Conservation (phyloP, 2,888 invertebrate species). For the Caradrina kadenii region DNA sequence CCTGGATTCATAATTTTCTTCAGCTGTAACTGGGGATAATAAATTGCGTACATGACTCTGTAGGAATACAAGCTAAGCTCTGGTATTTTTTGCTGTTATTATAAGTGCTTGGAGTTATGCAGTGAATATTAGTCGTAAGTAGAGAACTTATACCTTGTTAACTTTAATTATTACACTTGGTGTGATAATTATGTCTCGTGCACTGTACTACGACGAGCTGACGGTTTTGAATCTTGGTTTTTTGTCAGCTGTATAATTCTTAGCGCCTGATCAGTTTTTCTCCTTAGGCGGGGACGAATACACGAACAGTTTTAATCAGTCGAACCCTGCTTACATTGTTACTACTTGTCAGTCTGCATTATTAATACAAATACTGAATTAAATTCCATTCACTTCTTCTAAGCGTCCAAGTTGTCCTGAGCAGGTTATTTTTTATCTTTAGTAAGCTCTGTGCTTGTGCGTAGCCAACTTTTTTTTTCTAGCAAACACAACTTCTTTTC, state of each 20-base stretch:
- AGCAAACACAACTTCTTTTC: conserved; percentile 12
- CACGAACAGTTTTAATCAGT: conserved; percentile 6
- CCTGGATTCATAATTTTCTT: conserved; percentile 57
- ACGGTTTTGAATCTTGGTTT: conserved; percentile 18
- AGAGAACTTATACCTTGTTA: conserved; percentile 46
- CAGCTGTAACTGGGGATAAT: conserved; percentile 43
- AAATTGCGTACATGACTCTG: conserved; percentile 47
- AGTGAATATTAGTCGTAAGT: conserved; percentile 49
- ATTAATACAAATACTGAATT: conserved; percentile 34
- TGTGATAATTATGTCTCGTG: conserved; percentile 48
- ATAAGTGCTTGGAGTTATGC: conserved; percentile 30
- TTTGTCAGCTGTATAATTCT: conserved; percentile 19
- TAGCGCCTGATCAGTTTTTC: conserved; percentile 39
- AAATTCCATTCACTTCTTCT: conserved; percentile 22
- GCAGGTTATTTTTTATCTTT: conserved; percentile 21
- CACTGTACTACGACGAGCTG: conserved; percentile 18
- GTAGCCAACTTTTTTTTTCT: conserved; percentile 11
- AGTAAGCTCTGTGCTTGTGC: conserved; percentile 10
- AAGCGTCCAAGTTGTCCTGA: conserved; percentile 7
- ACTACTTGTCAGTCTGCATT: conserved; percentile 21
- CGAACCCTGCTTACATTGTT: conserved; percentile 5
- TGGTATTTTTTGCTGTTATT: conserved; percentile 45
- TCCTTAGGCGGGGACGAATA: conserved; percentile 9
- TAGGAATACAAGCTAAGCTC: conserved; percentile 6
- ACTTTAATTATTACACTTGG: conserved; percentile 41